Conservation (phyloP, 1,140 invertebrate species). For the Tetraneura akinire region DNA sequence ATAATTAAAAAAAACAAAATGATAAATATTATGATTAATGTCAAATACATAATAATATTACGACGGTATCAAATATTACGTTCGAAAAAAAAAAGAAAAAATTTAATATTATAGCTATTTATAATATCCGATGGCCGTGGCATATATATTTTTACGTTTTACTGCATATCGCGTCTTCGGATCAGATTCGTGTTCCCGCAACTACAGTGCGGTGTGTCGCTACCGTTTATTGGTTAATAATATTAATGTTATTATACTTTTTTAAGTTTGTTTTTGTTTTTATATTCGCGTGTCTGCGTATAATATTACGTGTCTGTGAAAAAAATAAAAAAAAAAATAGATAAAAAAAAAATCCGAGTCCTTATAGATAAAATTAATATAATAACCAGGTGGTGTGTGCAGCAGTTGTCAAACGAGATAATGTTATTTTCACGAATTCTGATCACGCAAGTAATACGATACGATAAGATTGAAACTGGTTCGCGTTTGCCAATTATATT, state of each 20-base stretch:
- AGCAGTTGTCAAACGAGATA: not conserved
- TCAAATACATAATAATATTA: not conserved
- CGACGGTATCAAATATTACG: not conserved
- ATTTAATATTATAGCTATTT: not conserved
- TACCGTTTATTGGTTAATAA: too few species aligned
- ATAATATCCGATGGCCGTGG: not conserved
- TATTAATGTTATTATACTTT: too few species aligned
- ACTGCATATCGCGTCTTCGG: not conserved
- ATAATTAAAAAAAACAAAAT: not conserved
- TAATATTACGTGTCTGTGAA: too few species aligned
- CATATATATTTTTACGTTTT: constrained; percentile 21
- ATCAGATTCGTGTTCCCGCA: not conserved
- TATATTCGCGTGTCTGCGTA: not conserved
- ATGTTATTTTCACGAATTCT: not conserved
- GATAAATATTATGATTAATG: not conserved
- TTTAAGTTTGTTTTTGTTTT: not conserved
- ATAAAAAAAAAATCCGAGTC: not conserved
- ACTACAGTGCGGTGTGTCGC: not conserved
- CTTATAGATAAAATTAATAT: too few species aligned
- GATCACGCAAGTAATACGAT: not conserved
- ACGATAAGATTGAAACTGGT: constrained; percentile 11
- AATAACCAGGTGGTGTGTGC: too few species aligned
- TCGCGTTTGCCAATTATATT: not conserved
- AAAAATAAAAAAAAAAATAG: too few species aligned
- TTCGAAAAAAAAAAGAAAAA: too few species aligned